Evolutionary conservation across 2,888 invertebrate genomes (phyloP), one percentile per base, ranked within the genome.

Genomic region (Harmothoe impar): DNA sequence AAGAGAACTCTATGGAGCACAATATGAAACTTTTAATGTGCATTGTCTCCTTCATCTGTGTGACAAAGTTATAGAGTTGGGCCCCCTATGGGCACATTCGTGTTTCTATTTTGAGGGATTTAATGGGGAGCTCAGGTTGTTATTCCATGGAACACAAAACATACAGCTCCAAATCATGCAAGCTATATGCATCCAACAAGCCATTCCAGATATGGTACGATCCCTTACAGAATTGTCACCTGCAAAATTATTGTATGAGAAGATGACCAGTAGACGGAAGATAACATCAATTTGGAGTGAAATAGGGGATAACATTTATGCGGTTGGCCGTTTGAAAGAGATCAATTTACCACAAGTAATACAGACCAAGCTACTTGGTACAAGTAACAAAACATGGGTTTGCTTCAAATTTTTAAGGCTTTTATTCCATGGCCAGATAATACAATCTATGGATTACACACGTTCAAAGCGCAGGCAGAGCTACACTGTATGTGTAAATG

Each of bases 111-210:
- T 85, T 89, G 91, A 91, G 62, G 89, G 89, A 35, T 35, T 91
- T 15, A 91, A 91, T 89, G 89, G 86, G 5, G 91, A 91, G 43
- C 52, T 91, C 10, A 89, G 88, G 12, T 5, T 78, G 0, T 29
- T 91, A 29, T 91, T 91, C 68, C 91, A 91, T 89, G 91, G 91
- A n/a, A 89, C 91, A 23, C 91, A 88, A 54, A 56, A 90, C 78
- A 54, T 90, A 7, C 62, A 91, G 0, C n/a, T 85, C 0, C 91
- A 91, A 85, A 89, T 90, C 12, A 68, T 68, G 20, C n/a, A 35
- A 72, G 90, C 91, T 25, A 89, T 89, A 3, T 77, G 23, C 10
- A 81, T 90, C 5, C 90, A 89, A 25, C 91, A 91, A 51, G 35
- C 89, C 72, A 77, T 91, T 25, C 91, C 91, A 23, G n/a, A 52